phyloP scores from a whole-genome alignment of 2,113 vertebrate genomes.

The Gambusia holbrooki region DNA sequence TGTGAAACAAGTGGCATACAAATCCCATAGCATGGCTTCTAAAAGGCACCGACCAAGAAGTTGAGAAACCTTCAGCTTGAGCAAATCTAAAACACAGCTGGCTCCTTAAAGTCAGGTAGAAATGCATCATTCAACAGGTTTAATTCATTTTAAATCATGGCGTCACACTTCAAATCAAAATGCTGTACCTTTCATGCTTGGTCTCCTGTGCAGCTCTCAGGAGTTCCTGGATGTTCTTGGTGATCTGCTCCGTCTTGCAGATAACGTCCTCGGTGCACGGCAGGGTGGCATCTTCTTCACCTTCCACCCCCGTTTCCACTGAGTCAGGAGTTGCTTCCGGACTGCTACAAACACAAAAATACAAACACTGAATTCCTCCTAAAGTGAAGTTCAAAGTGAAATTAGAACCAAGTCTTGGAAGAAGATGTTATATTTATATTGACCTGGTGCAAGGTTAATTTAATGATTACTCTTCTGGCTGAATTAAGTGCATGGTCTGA shows the following conservation, averaged over 20 bases:
- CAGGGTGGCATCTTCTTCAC: slow-evolving; percentile 81
- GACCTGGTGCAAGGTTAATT: neutral
- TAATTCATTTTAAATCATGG: neutral
- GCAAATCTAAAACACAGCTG: neutral
- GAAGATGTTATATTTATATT: neutral
- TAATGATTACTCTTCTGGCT: neutral
- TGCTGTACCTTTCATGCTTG: slow-evolving; percentile 90
- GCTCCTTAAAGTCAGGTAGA: no score
- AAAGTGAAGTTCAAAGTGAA: neutral
- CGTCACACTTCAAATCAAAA: neutral
- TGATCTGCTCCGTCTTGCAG: slow-evolving; percentile 97
- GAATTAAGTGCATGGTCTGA: neutral
- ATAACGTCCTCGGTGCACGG: slow-evolving; percentile 97
- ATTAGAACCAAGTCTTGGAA: neutral
- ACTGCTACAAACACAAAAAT: slow-evolving; percentile 33
- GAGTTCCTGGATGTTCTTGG: slow-evolving; percentile 98
- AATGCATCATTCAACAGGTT: no score
- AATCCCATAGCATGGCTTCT: no score
- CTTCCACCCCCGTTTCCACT: slow-evolving; percentile 67
- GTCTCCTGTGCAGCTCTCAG: slow-evolving; percentile 94
- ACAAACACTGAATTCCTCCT: neutral
- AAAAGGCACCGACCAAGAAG: neutral
- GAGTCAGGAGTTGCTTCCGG: slow-evolving; percentile 74
- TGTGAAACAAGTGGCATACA: neutral
- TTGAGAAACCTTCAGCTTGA: neutral